Evolutionary conservation across 1,140 invertebrate species (phyloP).

Genomic region (Frieseomelitta varia): DNA sequence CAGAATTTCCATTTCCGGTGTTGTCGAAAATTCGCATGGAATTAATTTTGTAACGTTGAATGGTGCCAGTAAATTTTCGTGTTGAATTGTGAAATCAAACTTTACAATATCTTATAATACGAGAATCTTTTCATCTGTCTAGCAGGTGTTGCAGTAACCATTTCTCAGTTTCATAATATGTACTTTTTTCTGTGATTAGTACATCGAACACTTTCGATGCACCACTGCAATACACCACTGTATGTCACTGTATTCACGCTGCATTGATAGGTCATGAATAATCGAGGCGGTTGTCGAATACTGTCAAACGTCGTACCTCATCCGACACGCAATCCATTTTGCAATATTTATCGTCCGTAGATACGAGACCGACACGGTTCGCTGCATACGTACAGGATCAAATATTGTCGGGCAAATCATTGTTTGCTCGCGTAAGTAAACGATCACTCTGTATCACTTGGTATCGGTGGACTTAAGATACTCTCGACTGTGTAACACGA

Average conservation of each 20-base stretch:
- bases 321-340: no score
- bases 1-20: no score
- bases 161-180: no score
- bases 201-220: no score
- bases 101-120: no score
- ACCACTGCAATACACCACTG: background rate
- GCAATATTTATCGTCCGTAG: slow-evolving; percentile 12
- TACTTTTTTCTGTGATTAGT: background rate
- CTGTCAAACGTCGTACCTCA: background rate
- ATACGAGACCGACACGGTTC: background rate
- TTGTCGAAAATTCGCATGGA: no score
- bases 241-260: background rate
- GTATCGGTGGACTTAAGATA: background rate
- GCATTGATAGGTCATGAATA: background rate
- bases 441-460: background rate
- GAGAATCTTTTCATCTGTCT: no score
- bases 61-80: no score
- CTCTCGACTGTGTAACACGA: background rate
- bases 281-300: background rate
- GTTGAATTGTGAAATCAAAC: no score
- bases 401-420: background rate
- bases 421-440: background rate
- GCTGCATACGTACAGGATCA: background rate
- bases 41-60: no score
- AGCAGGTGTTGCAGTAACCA: no score